Percentiles rank a stretch among this genome's conserved stretches.
These are phyloP conservation scores for Drosophila tropicalis DNA, from an alignment of 1,140 invertebrate species.

Conservation along the genomic window DNA sequence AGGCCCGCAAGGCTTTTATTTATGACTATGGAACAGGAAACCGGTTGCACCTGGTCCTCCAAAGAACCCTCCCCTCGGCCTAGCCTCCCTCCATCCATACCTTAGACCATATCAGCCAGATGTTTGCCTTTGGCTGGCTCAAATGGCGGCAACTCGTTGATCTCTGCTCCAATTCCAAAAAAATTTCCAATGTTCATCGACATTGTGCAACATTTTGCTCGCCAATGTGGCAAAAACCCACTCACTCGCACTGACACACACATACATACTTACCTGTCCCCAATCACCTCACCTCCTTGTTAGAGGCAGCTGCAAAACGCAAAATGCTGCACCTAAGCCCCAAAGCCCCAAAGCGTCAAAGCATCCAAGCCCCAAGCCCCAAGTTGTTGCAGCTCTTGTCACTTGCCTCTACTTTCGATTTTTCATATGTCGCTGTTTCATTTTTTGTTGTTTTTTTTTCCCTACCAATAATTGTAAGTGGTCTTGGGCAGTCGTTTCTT, in stretches of 20 bases:
- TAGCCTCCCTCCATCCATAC: neutral
- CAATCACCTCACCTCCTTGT: slow-evolving; percentile 14
- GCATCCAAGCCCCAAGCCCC: neutral
- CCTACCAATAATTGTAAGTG: slow-evolving; percentile 59
- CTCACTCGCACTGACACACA: slow-evolving; percentile 1
- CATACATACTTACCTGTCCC: slow-evolving; percentile 2
- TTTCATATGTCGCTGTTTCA: slow-evolving; percentile 56
- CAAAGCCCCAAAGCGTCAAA: neutral
- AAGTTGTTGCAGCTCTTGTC: slow-evolving; percentile 24
- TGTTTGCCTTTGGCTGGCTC: slow-evolving; percentile 47
- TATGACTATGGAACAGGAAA: slow-evolving; percentile 52
- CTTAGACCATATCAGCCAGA: slow-evolving; percentile 31
- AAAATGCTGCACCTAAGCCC: slow-evolving; percentile 60
- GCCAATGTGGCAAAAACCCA: slow-evolving; percentile 46
- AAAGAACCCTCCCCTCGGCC: neutral
- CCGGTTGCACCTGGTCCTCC: slow-evolving; percentile 55
- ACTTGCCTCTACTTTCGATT: slow-evolving; percentile 68
- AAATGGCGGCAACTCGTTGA: slow-evolving; percentile 67
- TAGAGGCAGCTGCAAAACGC: slow-evolving; percentile 53
- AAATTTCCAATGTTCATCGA: slow-evolving; percentile 39
- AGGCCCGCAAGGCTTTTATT: slow-evolving; percentile 23
- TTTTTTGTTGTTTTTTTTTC: slow-evolving; percentile 21
- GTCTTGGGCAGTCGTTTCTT: slow-evolving; percentile 69
- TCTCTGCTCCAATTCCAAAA: slow-evolving; percentile 71
- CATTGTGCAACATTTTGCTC: slow-evolving; percentile 70